Conservation (phyloP, 2,888 invertebrate species). For the Celastrina argiolus region DNA sequence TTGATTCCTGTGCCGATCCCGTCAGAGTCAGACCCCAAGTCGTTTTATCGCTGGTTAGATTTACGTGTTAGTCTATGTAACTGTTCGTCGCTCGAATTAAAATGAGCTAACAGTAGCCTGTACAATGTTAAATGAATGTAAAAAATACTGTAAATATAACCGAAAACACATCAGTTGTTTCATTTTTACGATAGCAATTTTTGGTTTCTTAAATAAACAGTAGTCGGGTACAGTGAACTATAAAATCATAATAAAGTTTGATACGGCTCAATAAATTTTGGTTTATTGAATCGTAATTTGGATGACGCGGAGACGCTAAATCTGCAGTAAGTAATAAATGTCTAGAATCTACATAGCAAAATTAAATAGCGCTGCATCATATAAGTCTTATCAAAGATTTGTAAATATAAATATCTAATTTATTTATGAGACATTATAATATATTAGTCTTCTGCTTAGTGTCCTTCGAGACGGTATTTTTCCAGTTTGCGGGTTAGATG, state of each 20-base stretch:
- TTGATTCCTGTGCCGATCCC: conserved; percentile 69
- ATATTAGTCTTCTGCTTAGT: too few relatives aligned
- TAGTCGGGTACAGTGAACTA: conserved; percentile 38
- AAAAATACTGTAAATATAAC: conserved; percentile 74
- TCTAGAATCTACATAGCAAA: too few relatives aligned
- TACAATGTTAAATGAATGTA: conserved; percentile 78
- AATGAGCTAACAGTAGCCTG: conserved; percentile 77
- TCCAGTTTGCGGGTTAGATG: too few relatives aligned
- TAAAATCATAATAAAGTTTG: conserved; percentile 41
- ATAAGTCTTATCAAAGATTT: too few relatives aligned
- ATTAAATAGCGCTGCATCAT: too few relatives aligned
- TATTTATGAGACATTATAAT: too few relatives aligned
- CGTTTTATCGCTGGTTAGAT: conserved; percentile 76
- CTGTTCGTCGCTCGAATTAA: conserved; percentile 78
- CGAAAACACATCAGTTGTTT: conserved; percentile 66
- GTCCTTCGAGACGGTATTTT: too few relatives aligned
- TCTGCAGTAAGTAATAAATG: background rate
- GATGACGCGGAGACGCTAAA: conserved; percentile 15
- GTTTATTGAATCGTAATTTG: conserved; percentile 28
- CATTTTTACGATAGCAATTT: conserved; percentile 51
- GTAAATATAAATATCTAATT: too few relatives aligned
- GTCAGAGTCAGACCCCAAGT: conserved; percentile 61
- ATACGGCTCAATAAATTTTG: conserved; percentile 36
- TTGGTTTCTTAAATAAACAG: conserved; percentile 43
- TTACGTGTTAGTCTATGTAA: conserved; percentile 77